phyloP scores from a whole-genome alignment of 2,797 vertebrate species.

The Percopsis omiscomaycus region DNA sequence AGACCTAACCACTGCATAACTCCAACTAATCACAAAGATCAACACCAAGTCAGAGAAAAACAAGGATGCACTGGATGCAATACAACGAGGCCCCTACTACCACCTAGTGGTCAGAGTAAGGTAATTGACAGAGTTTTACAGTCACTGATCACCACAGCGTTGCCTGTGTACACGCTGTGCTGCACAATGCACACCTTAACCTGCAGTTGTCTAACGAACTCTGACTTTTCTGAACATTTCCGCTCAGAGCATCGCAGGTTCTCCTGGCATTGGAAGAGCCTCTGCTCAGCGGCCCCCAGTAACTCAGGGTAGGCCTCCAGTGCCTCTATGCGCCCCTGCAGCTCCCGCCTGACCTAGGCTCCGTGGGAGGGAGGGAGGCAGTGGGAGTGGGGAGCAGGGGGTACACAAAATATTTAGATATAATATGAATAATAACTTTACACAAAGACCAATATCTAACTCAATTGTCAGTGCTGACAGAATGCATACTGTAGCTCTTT shows the following conservation, averaged over 20 bases:
- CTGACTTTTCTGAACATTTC: constrained; percentile 72
- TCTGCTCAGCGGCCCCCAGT: constrained; percentile 73
- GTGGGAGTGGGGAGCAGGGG: background rate
- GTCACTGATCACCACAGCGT: constrained; percentile 21
- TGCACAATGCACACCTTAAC: constrained; percentile 74
- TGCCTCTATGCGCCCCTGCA: constrained; percentile 70
- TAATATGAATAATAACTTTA: too few species aligned
- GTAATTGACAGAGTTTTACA: constrained; percentile 28
- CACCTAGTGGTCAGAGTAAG: constrained; percentile 56
- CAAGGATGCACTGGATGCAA: constrained; percentile 20
- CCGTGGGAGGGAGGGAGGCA: constrained; percentile 24
- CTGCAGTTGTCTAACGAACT: constrained; percentile 78
- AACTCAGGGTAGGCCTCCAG: constrained; percentile 73
- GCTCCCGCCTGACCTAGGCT: constrained; percentile 79
- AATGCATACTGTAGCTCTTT: background rate
- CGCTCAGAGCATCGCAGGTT: constrained; percentile 69
- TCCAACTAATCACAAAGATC: constrained; percentile 18
- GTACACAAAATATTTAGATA: background rate
- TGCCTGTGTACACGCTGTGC: background rate
- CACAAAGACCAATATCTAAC: background rate
- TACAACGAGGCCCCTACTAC: constrained; percentile 27
- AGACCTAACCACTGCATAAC: background rate
- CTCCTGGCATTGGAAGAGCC: constrained; percentile 75
- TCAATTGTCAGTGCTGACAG: background rate
- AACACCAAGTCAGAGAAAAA: constrained; percentile 30